Evolutionary conservation across 1,140 invertebrate species (phyloP).

Genomic region (Drosophila fuyamai): DNA sequence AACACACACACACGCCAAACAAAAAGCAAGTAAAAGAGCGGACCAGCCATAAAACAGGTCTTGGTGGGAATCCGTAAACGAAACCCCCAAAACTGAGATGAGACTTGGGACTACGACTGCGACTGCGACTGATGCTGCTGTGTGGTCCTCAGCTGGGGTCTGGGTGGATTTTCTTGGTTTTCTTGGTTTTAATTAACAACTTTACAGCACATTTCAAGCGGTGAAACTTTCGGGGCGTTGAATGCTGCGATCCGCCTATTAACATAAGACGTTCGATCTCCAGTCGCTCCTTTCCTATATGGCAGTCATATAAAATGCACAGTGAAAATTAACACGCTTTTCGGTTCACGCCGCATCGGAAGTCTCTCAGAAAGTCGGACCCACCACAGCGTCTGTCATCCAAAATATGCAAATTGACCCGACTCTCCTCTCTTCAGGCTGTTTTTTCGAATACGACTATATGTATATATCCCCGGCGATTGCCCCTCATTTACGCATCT

Average conservation of each 20-base stretch:
- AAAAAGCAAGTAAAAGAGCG: constrained; percentile 3
- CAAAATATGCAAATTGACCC: constrained; percentile 72
- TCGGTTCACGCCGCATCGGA: constrained; percentile 75
- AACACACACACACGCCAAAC: constrained; percentile 7
- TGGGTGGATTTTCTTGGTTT: constrained; percentile 59
- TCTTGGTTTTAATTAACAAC: constrained; percentile 79
- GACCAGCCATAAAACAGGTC: constrained; percentile 39
- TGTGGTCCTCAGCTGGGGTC: constrained; percentile 47
- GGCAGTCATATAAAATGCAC: constrained; percentile 74
- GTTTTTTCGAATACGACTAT: constrained; percentile 1
- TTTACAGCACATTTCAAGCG: constrained; percentile 74
- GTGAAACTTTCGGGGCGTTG: constrained; percentile 72
- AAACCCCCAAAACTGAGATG: constrained; percentile 48
- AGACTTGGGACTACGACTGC: background rate
- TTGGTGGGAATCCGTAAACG: constrained; percentile 64
- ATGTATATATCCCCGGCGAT: constrained; percentile 27
- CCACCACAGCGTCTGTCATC: constrained; percentile 75
- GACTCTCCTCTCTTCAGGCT: constrained; percentile 16
- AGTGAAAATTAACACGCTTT: constrained; percentile 83
- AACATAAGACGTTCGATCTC: constrained; percentile 76
- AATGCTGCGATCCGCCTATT: constrained; percentile 60
- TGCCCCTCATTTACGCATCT: constrained; percentile 49
- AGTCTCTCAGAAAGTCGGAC: constrained; percentile 44
- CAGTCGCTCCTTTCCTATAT: constrained; percentile 32
- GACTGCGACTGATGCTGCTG: constrained; percentile 34